Base-by-base conservation (phyloP, 2,797 vertebrate genomes). In the Labeo calbasu region DNA sequence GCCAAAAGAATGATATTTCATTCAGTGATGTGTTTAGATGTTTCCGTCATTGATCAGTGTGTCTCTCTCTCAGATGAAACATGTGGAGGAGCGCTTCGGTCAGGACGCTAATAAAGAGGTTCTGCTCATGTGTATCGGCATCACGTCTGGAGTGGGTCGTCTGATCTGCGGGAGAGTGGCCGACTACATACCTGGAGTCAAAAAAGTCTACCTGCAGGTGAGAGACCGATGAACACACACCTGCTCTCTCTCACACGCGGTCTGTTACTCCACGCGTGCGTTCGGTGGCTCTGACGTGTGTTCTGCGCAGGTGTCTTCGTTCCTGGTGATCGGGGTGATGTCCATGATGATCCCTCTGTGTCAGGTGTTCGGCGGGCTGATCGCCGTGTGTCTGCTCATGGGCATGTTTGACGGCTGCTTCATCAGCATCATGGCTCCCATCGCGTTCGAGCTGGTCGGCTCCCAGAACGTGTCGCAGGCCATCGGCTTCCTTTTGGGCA, bases 261-360 rank as follows among this genome's bases (percentile, higher is more conserved):
- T 36, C 32, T 36, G 32, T 36, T 36, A 36, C 32, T 5, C 32
- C 43, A 9, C 7, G 9, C 43, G 9, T 8, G 9, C 8, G 9
- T 46, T 8, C 43, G 2, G 43, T 9, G 9, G 8, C 43, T 46
- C 8, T 9, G 8, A 9, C 2, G 43, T 46, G 43, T 46, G 8
- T 46, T 46, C 9, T 46, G 43, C 43, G 43, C 43, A 99, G 98
- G 98, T 99, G 43, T 80, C 95, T 1, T 99, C 98, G 1, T 99
- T 99, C 91, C 86, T 97, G 40, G 95, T 98, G 78, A 99, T 99
- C 2, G 98, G 98, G 23, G 25, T 99, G 89, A 98, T 99, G 98
- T 99, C 98, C 48, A 98, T 98, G 96, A 97, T 99, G 98, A 97
- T 99, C 80, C 98, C 98, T 0, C 85, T 99, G 87, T 99, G 97